phyloP scores from a whole-genome alignment of 37 sponge, comb jelly and placozoan genomes.

The Amphimedon queenslandica region DNA sequence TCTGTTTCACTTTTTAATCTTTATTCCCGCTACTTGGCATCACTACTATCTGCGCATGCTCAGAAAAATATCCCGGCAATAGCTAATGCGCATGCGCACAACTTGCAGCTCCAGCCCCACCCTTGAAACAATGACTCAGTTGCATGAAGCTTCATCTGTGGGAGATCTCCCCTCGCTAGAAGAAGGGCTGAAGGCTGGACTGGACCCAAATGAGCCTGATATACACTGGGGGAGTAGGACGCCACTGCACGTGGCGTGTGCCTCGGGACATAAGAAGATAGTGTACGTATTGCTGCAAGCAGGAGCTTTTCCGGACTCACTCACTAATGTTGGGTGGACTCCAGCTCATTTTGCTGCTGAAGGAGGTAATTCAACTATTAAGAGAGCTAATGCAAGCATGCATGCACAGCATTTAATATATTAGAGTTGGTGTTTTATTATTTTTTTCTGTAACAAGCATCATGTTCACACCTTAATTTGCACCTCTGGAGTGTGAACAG shows the following conservation, averaged over 20 bases:
- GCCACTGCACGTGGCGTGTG: constrained; percentile 85
- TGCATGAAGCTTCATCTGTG: constrained; percentile 70
- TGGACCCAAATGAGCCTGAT: constrained; percentile 56
- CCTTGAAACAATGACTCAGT: constrained; percentile 37
- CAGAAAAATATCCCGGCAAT: no score
- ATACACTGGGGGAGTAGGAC: constrained; percentile 80
- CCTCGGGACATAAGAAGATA: constrained; percentile 59
- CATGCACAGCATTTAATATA: no score
- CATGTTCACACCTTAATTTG: no score
- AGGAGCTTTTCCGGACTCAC: constrained; percentile 59
- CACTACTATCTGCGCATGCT: no score
- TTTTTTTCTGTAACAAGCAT: background rate
- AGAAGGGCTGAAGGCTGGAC: constrained; percentile 33
- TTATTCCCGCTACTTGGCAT: no score
- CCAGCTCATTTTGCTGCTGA: constrained; percentile 85
- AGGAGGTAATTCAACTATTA: constrained; percentile 33
- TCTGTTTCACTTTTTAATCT: no score
- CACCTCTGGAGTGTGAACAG: no score
- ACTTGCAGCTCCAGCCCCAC: background rate
- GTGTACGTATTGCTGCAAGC: constrained; percentile 51
- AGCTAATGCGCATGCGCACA: background rate
- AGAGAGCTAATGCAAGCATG: background rate
- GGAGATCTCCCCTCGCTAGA: constrained; percentile 43
- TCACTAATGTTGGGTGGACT: constrained; percentile 78
- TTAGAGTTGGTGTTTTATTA: no score